Conservation (phyloP, 2,797 vertebrate genomes). For the Cossypha niveicapilla region DNA sequence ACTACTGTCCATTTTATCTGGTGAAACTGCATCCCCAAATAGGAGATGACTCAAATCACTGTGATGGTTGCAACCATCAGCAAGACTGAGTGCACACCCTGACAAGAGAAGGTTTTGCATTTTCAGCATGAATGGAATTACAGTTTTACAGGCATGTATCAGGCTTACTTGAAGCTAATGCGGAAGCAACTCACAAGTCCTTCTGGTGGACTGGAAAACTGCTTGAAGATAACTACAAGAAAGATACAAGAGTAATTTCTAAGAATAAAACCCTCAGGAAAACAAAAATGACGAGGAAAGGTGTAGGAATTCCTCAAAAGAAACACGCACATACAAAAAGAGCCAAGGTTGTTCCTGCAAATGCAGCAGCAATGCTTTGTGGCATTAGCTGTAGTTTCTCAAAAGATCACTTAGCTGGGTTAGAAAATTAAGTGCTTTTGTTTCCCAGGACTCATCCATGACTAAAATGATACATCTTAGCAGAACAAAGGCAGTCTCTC, state of each 20-base stretch:
- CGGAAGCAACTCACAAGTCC: neutral
- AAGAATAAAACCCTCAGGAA: neutral
- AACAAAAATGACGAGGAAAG: neutral
- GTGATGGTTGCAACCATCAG: neutral
- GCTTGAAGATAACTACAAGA: neutral
- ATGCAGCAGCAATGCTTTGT: neutral
- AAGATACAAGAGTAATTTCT: neutral
- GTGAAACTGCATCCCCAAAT: neutral
- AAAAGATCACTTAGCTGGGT: neutral
- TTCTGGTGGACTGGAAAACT: neutral
- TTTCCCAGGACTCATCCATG: neutral
- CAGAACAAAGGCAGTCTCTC: conserved; percentile 21
- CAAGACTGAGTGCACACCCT: neutral
- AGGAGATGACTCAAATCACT: neutral
- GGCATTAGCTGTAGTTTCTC: neutral
- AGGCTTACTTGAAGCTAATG: neutral
- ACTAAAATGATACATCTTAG: neutral
- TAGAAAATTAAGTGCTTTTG: conserved; percentile 16
- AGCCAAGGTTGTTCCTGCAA: neutral
- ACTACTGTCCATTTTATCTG: neutral
- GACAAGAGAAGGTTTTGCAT: neutral
- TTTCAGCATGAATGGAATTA: neutral
- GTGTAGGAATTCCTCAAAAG: neutral
- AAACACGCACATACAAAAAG: neutral
- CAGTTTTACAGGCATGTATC: neutral